A percentile compares a stretch with the other conserved stretches of the same genome.
Conservation (phyloP, 2,797 vertebrate genomes). For the Danionella dracula region DNA sequence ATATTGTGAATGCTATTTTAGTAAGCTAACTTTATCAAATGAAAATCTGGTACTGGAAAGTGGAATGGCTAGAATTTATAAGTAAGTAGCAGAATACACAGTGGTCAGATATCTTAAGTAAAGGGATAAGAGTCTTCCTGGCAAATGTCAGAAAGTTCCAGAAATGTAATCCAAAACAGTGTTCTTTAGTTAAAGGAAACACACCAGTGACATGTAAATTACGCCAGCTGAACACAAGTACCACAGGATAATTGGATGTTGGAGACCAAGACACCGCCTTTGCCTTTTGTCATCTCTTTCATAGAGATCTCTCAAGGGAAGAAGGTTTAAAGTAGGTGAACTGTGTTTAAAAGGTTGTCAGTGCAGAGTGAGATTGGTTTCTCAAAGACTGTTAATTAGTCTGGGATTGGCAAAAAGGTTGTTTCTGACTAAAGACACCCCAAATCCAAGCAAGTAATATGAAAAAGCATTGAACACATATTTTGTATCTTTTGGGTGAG, state of each 20-base stretch:
- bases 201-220: slow-evolving; percentile 1
- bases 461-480: not conserved
- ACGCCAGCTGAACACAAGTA: not conserved
- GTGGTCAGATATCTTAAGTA: no score
- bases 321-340: not conserved
- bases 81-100: no score
- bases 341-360: not conserved
- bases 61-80: no score
- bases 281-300: slow-evolving; percentile 3
- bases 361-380: not conserved
- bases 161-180: not conserved
- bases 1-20: no score
- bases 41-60: no score
- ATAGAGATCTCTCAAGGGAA: not conserved
- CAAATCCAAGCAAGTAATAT: not conserved
- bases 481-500: not conserved
- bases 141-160: not conserved
- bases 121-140: not conserved
- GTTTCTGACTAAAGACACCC: not conserved
- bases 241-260: slow-evolving; percentile 18
- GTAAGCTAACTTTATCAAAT: no score
- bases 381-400: not conserved
- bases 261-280: slow-evolving; percentile 7
- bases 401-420: not conserved
- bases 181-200: not conserved